Base-by-base conservation (phyloP, 2,797 vertebrate genomes). In the Synanceia verrucosa region DNA sequence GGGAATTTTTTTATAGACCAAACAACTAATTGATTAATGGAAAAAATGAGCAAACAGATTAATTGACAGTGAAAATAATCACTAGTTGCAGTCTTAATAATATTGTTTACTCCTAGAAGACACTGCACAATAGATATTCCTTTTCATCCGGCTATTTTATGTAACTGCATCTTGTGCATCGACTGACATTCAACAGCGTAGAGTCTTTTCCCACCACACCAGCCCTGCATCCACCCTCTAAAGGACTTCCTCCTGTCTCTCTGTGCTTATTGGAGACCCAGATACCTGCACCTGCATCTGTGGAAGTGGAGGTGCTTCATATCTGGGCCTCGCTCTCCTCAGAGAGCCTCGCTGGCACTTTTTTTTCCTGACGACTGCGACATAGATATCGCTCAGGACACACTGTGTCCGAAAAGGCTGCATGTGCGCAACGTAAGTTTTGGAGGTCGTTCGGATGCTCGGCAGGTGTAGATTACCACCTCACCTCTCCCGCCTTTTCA, bases 351-450 rank as follows among this genome's bases (percentile, higher is more conserved):
- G 28, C 13, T 19, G 59, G 80, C 85, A 82, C 65, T 81, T 84
- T 86, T 63, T 85, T 87, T 84, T 88, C 83, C 70, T 88, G 91
- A 90, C 90, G 87, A 91, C 86, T 86, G 76, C 43, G 67, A 89
- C 90, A 82, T 50, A 76, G 59, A 88, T 87, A 89, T 81, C 86
- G 89, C 88, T 87, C 78, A 80, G 82, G 79, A 86, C 78, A 89
- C 86, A 80, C 72, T 75, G 81, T 71, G 73, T 84, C 44, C 8
- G 0, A 65, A 78, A 71, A 60, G 71, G 69, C 67, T 78, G 58
- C 19, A n/a, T n/a, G n/a, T n/a, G 34, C 24, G 44, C 82, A 47
- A 68, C 51, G 46, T 34, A 65, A 66, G 78, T 86, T 88, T 88
- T 89, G 34, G 70, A 92, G 91, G 91, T 87, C 80, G 19, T 85